Percentiles rank a stretch among this genome's conserved stretches.
Evolutionary conservation across 2,797 vertebrate species (phyloP).

Genomic region (Sylvilagus floridanus): DNA sequence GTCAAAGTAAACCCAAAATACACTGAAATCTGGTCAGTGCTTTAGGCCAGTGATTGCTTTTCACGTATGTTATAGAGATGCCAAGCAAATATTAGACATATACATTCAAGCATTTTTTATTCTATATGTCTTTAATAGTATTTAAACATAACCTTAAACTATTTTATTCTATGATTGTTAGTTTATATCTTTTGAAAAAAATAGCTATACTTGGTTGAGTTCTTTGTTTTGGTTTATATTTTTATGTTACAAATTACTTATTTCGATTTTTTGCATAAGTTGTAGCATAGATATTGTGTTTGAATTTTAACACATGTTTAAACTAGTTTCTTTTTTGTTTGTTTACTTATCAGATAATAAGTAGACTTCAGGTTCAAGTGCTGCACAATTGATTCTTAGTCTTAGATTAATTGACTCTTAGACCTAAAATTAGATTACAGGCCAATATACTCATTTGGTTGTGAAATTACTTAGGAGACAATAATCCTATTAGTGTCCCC

Average conservation of each 20-base stretch:
- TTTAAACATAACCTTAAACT: background rate
- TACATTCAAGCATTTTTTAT: background rate
- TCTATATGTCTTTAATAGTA: background rate
- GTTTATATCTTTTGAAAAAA: background rate
- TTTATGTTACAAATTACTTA: background rate
- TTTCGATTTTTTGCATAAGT: background rate
- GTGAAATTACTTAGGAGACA: background rate
- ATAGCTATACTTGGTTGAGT: background rate
- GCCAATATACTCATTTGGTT: background rate
- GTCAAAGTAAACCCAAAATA: background rate
- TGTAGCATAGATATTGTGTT: background rate
- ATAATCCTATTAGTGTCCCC: background rate
- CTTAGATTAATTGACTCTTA: background rate
- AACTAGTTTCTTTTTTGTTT: background rate
- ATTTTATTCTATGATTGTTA: conserved; percentile 17
- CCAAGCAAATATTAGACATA: background rate
- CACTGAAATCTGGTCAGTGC: background rate
- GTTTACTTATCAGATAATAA: background rate
- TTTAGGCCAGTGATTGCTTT: background rate
- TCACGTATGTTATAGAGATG: background rate
- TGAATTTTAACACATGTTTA: background rate
- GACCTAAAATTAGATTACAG: background rate
- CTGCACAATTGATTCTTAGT: background rate
- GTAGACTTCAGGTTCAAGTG: background rate
- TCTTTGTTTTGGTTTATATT: background rate